Evolutionary conservation across 2,888 invertebrate species (phyloP).

Genomic region (Lumbricus terrestris): DNA sequence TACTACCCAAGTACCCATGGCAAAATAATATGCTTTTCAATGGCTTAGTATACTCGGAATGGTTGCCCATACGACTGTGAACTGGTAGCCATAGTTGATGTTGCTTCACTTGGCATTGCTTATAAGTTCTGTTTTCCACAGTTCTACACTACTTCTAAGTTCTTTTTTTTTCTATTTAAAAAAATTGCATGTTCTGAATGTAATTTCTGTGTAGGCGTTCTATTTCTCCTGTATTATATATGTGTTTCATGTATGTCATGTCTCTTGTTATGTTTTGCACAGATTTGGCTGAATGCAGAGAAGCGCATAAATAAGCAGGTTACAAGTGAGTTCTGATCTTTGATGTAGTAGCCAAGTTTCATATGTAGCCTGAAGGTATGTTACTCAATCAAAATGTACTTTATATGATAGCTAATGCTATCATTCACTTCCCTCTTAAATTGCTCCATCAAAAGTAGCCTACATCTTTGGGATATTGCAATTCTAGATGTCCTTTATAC

Average conservation of each 20-base stretch:
- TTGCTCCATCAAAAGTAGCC: too few species aligned
- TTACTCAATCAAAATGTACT: too few species aligned
- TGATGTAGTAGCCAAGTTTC: neutral
- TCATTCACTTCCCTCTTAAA: too few species aligned
- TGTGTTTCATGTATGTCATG: too few species aligned
- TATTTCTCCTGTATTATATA: too few species aligned
- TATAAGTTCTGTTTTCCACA: neutral
- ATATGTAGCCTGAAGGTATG: too few species aligned
- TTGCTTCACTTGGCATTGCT: neutral
- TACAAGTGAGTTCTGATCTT: neutral
- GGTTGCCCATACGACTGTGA: neutral
- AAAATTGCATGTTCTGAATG: neutral
- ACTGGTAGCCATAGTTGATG: neutral
- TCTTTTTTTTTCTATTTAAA: neutral
- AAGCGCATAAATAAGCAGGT: slow-evolving; percentile 5
- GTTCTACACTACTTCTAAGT: neutral
- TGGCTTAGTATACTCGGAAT: neutral
- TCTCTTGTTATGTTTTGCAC: neutral
- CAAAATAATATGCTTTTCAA: neutral
- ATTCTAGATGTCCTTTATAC: too few species aligned
- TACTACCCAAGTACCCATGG: neutral
- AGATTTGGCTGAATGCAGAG: slow-evolving; percentile 22
- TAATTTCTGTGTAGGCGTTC: too few species aligned
- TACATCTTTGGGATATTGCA: too few species aligned
- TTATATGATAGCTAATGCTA: too few species aligned